These are phyloP conservation scores for Xanthorhoe designata DNA, from an alignment of 2,888 invertebrate species.

Conservation along the genomic window DNA sequence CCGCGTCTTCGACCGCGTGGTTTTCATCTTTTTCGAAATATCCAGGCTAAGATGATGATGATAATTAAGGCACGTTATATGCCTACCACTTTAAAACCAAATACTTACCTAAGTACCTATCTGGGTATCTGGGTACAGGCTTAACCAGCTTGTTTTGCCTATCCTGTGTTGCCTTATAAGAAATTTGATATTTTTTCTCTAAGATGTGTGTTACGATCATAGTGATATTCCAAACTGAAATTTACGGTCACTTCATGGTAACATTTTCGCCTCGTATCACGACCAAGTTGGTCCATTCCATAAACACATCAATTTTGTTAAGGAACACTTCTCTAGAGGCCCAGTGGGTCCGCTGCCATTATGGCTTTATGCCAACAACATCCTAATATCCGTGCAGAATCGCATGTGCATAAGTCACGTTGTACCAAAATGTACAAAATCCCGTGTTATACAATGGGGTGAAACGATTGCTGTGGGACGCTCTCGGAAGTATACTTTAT, in stretches of 20 bases:
- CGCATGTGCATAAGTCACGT: conserved; percentile 70
- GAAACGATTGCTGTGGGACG: conserved; percentile 55
- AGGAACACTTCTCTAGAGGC: conserved; percentile 62
- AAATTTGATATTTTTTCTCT: not conserved
- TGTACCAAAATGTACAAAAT: conserved; percentile 68
- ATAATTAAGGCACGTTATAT: no score
- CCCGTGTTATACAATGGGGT: conserved; percentile 53
- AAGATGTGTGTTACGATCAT: not conserved
- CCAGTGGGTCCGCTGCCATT: conserved; percentile 67
- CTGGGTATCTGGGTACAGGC: no score
- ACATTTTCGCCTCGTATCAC: not conserved
- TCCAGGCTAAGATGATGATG: no score
- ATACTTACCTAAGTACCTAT: no score
- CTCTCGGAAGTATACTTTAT: conserved; percentile 65
- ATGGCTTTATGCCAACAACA: conserved; percentile 74
- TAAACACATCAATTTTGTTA: conserved; percentile 71
- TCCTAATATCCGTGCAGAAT: conserved; percentile 66
- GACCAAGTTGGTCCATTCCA: conserved; percentile 48
- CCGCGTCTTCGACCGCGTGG: no score
- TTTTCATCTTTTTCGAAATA: no score
- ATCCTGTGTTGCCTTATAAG: no score
- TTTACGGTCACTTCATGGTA: not conserved
- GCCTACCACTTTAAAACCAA: no score
- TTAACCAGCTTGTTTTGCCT: no score
- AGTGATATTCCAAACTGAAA: not conserved